A percentile compares a stretch with the other conserved stretches of the same genome.
Conservation (phyloP, 2,888 invertebrate species). For the Gibbula magus region DNA sequence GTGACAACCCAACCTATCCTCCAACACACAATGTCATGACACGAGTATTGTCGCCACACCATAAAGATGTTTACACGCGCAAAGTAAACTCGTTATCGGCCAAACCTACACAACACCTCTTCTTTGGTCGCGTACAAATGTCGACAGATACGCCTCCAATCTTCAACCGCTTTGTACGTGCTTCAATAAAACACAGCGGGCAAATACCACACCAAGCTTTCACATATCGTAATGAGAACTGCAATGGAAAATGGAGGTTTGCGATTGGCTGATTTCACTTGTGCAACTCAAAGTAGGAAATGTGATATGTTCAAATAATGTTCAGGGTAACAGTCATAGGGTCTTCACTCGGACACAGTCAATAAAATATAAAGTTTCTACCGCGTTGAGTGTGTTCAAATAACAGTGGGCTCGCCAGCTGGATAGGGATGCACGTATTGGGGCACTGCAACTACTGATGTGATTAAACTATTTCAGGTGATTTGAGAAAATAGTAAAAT, state of each 20-base stretch:
- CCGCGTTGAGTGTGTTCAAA: background rate
- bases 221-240: no score
- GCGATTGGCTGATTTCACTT: background rate
- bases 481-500: no score
- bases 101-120: background rate
- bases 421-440: no score
- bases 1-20: background rate
- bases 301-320: slow-evolving; percentile 2
- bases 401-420: background rate
- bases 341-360: background rate
- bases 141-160: background rate
- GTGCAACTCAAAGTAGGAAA: background rate
- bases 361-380: slow-evolving; percentile 16
- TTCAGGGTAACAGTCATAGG: slow-evolving; percentile 9
- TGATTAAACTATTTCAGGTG: no score
- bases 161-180: background rate
- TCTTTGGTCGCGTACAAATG: slow-evolving; percentile 21
- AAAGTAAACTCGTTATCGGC: slow-evolving; percentile 16
- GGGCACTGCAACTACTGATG: no score
- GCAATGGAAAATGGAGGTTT: background rate
- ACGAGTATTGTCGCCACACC: background rate
- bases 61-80: background rate
- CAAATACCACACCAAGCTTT: background rate
- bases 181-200: slow-evolving; percentile 1
- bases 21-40: background rate